Evolutionary conservation across 2,113 vertebrate genomes (phyloP).

Genomic region (Nycticorax nycticorax): DNA sequence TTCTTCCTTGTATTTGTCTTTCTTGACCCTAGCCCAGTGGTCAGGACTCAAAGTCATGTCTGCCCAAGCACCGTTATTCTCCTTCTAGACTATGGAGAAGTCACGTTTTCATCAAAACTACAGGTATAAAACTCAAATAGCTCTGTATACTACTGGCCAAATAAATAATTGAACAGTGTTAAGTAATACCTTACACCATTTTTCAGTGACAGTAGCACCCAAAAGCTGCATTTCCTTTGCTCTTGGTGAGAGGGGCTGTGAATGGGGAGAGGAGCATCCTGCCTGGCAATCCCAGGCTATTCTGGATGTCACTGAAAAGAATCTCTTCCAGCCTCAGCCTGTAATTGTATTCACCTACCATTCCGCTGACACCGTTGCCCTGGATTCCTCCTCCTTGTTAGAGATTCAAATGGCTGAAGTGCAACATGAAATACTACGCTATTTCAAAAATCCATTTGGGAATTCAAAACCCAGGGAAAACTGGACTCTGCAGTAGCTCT

Average conservation of each 20-base stretch:
- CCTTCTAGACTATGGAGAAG: not conserved
- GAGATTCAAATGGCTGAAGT: not conserved
- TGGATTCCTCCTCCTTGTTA: not conserved
- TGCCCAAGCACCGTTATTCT: not conserved
- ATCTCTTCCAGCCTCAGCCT: not conserved
- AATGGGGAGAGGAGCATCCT: not conserved
- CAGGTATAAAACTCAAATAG: not conserved
- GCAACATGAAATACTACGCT: not conserved
- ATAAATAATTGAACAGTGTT: not conserved
- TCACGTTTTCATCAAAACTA: not conserved
- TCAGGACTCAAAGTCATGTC: not conserved
- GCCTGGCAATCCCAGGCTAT: not conserved
- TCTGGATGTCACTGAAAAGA: not conserved
- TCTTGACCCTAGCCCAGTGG: not conserved
- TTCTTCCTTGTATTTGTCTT: conserved; percentile 6
- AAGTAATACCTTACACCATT: not conserved
- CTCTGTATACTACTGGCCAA: not conserved
- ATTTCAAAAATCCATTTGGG: not conserved
- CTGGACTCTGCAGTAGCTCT: not conserved
- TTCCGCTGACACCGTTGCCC: not conserved
- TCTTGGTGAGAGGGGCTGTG: not conserved
- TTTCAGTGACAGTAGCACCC: not conserved
- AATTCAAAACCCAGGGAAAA: not conserved
- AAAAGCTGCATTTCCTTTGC: not conserved
- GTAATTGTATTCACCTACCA: not conserved